Percentiles rank a stretch among this genome's conserved stretches.
phyloP scores from a whole-genome alignment of 1,140 invertebrate genomes.

The Aleiodes sp. region DNA sequence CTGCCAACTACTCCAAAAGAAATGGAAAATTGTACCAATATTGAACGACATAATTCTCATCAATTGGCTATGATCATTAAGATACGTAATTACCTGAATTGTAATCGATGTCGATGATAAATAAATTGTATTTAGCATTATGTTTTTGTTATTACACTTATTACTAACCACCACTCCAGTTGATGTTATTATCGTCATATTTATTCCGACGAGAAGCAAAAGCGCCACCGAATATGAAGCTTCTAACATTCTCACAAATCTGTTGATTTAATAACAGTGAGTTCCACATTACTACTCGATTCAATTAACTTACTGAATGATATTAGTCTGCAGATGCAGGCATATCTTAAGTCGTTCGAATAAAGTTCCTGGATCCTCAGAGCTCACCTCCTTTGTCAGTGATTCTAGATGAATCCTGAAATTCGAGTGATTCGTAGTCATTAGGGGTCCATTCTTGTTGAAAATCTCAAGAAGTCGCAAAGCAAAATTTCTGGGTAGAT shows the following conservation, averaged over 20 bases:
- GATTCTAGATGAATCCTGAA: background rate
- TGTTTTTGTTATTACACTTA: background rate
- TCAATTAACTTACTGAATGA: background rate
- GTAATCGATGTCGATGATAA: background rate
- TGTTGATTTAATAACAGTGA: background rate
- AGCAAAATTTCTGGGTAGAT: no score
- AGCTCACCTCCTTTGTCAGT: background rate
- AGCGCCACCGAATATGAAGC: background rate
- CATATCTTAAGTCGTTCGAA: background rate
- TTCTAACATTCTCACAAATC: background rate
- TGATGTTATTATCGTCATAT: background rate
- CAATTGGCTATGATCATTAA: conserved; percentile 11
- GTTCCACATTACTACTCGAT: no score
- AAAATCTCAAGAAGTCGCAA: no score
- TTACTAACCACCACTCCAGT: conserved; percentile 15
- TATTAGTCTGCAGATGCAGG: background rate
- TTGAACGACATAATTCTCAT: conserved; percentile 22
- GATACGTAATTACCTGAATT: background rate
- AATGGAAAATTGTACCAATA: conserved; percentile 26
- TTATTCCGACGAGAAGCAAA: background rate
- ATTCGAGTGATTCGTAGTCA: no score
- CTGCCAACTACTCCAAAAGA: conserved; percentile 37
- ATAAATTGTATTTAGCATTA: no score
- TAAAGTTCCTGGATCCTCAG: background rate
- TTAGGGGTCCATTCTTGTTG: no score